These are phyloP conservation scores for Anarsia innoxiella DNA, from an alignment of 2,888 invertebrate genomes.

Conservation along the genomic window DNA sequence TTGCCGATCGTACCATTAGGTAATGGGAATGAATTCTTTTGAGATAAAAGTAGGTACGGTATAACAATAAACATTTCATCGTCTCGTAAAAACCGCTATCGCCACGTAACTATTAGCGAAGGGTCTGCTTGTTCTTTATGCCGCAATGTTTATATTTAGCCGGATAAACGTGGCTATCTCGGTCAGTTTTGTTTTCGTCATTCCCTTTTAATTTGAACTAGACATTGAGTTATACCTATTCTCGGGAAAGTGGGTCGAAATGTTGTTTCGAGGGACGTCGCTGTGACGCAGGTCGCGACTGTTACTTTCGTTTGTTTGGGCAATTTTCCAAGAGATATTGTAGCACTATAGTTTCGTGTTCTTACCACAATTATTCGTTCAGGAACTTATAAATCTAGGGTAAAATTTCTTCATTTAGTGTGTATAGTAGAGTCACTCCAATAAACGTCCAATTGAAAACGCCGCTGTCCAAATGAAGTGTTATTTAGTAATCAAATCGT, in stretches of 20 bases:
- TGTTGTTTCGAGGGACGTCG: slow-evolving; percentile 29
- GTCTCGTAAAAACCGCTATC: slow-evolving; percentile 16
- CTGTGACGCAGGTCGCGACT: slow-evolving; percentile 30
- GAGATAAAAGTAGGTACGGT: slow-evolving; percentile 7
- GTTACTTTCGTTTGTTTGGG: slow-evolving; percentile 34
- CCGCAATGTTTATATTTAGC: slow-evolving; percentile 24
- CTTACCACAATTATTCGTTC: no score
- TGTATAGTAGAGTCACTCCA: no score
- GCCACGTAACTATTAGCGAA: slow-evolving; percentile 16
- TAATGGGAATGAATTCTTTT: background rate
- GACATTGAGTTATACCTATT: slow-evolving; percentile 53
- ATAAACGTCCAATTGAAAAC: no score
- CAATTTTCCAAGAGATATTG: slow-evolving; percentile 39
- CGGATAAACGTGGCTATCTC: slow-evolving; percentile 24
- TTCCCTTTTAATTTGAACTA: slow-evolving; percentile 46
- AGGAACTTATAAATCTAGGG: no score
- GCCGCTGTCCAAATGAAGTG: no score
- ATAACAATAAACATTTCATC: slow-evolving; percentile 19
- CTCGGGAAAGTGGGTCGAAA: slow-evolving; percentile 43
- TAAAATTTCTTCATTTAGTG: no score
- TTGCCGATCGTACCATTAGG: background rate
- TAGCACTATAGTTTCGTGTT: no score
- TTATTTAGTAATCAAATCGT: no score
- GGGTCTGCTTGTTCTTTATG: slow-evolving; percentile 14
- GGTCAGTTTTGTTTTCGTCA: slow-evolving; percentile 26